phyloP scores from a whole-genome alignment of 2,113 vertebrate genomes.

The Chamaea fasciata region DNA sequence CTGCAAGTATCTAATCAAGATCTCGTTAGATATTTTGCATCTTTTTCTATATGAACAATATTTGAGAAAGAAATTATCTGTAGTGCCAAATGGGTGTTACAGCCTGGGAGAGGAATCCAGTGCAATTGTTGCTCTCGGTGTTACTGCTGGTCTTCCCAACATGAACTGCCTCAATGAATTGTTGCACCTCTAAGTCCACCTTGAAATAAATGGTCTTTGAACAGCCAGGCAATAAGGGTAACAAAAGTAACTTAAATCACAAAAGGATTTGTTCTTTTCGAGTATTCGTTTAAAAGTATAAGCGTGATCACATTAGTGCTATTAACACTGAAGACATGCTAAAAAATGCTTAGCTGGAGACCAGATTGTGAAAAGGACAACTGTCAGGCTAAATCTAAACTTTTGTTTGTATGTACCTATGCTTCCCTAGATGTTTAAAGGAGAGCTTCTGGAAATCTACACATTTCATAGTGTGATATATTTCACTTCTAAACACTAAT shows the following conservation, averaged over 20 bases:
- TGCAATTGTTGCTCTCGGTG: neutral
- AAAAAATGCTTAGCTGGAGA: neutral
- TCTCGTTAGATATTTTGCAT: neutral
- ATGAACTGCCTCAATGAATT: neutral
- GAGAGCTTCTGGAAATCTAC: neutral
- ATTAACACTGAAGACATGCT: neutral
- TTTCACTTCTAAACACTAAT: neutral
- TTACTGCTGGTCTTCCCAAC: neutral
- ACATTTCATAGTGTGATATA: neutral
- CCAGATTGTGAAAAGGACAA: neutral
- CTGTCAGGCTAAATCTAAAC: neutral
- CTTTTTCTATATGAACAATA: neutral
- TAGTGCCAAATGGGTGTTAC: neutral
- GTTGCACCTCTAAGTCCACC: neutral
- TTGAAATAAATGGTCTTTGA: neutral
- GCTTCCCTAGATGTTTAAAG: neutral
- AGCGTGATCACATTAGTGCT: neutral
- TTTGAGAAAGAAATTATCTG: neutral
- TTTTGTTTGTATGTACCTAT: neutral
- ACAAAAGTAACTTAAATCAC: neutral
- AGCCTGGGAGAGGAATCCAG: neutral
- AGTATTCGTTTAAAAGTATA: neutral
- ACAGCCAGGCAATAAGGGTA: neutral
- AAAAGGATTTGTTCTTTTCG: neutral
- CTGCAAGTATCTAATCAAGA: neutral